phyloP scores from a whole-genome alignment of 1,140 invertebrate species.

The Palaemon carinicauda region DNA sequence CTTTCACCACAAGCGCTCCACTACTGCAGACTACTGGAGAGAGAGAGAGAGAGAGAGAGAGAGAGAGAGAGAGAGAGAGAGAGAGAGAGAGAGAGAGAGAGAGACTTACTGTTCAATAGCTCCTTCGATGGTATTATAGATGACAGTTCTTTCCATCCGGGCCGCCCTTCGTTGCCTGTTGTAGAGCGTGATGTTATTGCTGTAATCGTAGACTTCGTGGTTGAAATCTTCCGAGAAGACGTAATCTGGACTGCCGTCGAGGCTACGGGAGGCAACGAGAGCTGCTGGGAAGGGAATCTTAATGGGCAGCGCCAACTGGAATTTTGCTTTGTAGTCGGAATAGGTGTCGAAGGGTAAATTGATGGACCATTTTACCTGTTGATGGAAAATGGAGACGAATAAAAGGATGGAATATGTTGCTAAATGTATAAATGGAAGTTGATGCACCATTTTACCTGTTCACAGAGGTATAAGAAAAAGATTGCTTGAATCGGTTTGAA shows the following conservation, averaged over 20 bases:
- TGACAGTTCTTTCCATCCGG: neutral
- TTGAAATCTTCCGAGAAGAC: neutral
- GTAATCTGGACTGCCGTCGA: neutral
- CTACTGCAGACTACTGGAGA: no score
- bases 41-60: no score
- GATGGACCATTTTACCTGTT: conserved; percentile 34
- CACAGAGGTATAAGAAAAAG: no score
- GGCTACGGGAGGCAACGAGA: neutral
- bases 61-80: no score
- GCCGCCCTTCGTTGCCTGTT: neutral
- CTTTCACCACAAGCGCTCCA: no score
- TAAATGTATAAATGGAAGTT: no score
- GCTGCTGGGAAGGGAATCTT: conserved; percentile 29
- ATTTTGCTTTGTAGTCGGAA: conserved; percentile 34
- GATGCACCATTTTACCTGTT: no score
- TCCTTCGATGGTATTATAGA: neutral
- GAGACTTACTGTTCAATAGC: conserved; percentile 9
- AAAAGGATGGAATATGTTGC: no score
- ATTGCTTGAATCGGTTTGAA: no score
- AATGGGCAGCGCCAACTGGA: conserved; percentile 28
- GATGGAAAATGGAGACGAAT: no score
- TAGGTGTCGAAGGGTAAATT: conserved; percentile 49
- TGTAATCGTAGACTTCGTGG: neutral
- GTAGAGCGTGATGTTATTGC: neutral
- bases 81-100: no score